A percentile compares a stretch with the other conserved stretches of the same genome.
Conservation (phyloP, 1,140 invertebrate genomes). For the Ephestia elutella region DNA sequence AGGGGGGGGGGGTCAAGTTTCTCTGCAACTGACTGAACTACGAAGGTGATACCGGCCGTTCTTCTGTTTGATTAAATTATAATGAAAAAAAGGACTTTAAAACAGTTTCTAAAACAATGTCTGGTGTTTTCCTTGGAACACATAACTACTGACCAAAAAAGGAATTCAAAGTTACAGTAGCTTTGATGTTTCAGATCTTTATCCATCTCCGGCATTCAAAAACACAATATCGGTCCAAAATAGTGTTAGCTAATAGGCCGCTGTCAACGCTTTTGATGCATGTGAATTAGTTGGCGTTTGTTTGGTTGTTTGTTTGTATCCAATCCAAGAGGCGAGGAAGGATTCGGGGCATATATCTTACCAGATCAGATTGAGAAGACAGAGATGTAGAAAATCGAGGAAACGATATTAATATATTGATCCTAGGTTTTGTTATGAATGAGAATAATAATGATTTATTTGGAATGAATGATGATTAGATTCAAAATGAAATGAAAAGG, state of each 20-base stretch:
- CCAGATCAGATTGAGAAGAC: slow-evolving; percentile 31
- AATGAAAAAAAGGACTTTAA: too few species aligned
- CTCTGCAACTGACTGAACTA: too few species aligned
- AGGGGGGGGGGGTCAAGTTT: too few species aligned
- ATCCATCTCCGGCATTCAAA: not conserved
- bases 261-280: slow-evolving; percentile 13
- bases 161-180: not conserved
- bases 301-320: not conserved
- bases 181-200: not conserved
- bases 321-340: slow-evolving; percentile 13
- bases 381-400: not conserved
- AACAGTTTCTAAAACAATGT: too few species aligned
- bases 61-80: too few species aligned
- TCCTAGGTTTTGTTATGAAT: too few species aligned
- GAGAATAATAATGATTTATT: too few species aligned
- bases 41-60: too few species aligned
- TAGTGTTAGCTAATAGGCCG: slow-evolving; percentile 2
- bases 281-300: slow-evolving; percentile 10
- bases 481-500: too few species aligned
- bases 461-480: too few species aligned
- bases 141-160: not conserved
- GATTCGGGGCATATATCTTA: slow-evolving; percentile 37
- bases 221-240: slow-evolving; percentile 1
- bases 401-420: not conserved
- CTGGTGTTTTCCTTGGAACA: too few species aligned